Evolutionary conservation across 2,113 vertebrate genomes (phyloP).

Genomic region (Mus spicilegus): DNA sequence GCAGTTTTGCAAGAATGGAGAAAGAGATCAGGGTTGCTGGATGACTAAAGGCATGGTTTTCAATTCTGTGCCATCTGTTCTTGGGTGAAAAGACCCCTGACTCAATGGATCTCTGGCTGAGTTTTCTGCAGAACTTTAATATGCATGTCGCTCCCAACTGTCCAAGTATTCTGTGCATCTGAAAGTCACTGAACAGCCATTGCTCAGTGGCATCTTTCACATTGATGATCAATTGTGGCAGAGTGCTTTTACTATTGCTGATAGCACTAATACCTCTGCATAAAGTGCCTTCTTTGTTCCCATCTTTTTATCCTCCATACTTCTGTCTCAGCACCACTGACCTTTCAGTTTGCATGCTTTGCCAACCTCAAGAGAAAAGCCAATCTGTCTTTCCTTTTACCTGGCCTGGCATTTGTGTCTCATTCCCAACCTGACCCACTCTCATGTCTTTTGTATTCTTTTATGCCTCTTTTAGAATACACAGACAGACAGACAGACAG

Average conservation of each 20-base stretch:
- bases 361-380: conserved; percentile 75
- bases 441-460: conserved; percentile 7
- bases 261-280: conserved; percentile 62
- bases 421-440: not conserved
- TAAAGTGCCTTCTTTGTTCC: conserved; percentile 76
- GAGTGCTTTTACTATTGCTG: conserved; percentile 55
- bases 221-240: not conserved
- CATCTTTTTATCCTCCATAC: conserved; percentile 56
- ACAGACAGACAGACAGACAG: too few relatives aligned
- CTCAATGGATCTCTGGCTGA: not conserved
- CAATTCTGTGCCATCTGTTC: accelerated
- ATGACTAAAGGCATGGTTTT: not conserved
- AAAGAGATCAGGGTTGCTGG: not conserved
- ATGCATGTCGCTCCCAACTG: accelerated
- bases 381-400: conserved; percentile 66
- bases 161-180: not conserved
- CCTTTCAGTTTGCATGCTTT: conserved; percentile 71
- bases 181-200: not conserved
- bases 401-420: not conserved
- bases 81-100: not conserved
- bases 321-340: conserved; percentile 60
- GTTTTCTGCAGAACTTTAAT: not conserved
- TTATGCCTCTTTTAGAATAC: not conserved
- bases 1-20: not conserved
- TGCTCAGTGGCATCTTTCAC: conserved; percentile 37